Percentiles rank a stretch among this genome's conserved stretches.
These are phyloP conservation scores for Seira musarum DNA, from an alignment of 2,888 invertebrate species.

Conservation along the genomic window DNA sequence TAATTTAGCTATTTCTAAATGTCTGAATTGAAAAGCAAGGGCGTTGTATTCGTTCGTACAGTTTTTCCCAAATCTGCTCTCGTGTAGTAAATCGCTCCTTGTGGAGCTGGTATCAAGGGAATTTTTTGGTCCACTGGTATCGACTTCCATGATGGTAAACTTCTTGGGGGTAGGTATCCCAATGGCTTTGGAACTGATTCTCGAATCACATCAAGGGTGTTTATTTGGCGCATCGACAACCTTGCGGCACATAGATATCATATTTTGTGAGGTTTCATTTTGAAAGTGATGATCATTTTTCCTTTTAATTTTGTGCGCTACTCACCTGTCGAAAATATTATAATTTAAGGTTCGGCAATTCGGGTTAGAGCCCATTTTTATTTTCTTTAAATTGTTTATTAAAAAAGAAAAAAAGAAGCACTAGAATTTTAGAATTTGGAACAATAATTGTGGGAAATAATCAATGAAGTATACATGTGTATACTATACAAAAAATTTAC, in stretches of 20 bases:
- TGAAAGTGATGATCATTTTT: neutral
- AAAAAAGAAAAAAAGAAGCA: neutral
- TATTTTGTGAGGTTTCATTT: neutral
- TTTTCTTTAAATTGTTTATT: too few relatives aligned
- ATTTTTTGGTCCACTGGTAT: conserved; percentile 76
- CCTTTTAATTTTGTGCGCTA: neutral
- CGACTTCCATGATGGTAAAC: conserved; percentile 75
- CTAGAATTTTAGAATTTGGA: neutral
- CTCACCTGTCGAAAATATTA: neutral
- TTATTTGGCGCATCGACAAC: conserved; percentile 26
- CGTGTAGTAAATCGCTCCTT: conserved; percentile 74
- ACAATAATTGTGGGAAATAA: neutral
- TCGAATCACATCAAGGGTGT: conserved; percentile 71
- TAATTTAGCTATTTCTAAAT: neutral
- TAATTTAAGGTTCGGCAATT: neutral
- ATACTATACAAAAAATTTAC: neutral
- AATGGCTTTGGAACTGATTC: conserved; percentile 74
- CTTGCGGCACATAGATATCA: neutral
- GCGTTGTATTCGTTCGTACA: conserved; percentile 64
- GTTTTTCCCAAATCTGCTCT: conserved; percentile 75
- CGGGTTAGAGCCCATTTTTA: neutral
- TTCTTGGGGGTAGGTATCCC: conserved; percentile 74
- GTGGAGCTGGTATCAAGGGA: conserved; percentile 76
- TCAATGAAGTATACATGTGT: neutral
- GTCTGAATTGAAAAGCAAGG: too few relatives aligned